These are phyloP conservation scores for Flexamia atlantica DNA, from an alignment of 2,888 invertebrate species.

Conservation along the genomic window DNA sequence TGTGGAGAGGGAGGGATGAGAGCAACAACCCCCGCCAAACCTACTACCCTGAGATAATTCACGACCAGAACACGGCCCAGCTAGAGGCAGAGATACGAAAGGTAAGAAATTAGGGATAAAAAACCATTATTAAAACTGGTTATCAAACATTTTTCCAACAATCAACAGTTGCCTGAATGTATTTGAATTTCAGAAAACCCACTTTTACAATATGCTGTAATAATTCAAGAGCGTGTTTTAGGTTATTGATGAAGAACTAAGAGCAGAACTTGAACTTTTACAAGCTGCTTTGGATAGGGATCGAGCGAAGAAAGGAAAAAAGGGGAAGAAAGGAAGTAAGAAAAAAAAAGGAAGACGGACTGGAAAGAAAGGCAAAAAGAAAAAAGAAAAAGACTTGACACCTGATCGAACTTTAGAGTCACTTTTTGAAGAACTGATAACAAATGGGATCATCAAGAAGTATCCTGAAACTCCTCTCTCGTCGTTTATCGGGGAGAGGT, in stretches of 20 bases:
- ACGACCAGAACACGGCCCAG: conserved; percentile 85
- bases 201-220: no score
- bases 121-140: no score
- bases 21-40: conserved; percentile 84
- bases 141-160: no score
- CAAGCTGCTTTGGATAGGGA: conserved; percentile 86
- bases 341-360: conserved; percentile 87
- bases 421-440: conserved; percentile 93
- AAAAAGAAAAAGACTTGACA: conserved; percentile 96
- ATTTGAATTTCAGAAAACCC: no score
- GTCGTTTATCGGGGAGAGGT: conserved; percentile 90
- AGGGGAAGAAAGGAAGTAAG: conserved; percentile 83
- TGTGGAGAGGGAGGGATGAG: conserved; percentile 91
- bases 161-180: no score
- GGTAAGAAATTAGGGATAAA: conserved; percentile 72
- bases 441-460: conserved; percentile 92
- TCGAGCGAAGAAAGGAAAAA: conserved; percentile 85
- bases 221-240: conserved; percentile 65
- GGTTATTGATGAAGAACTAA: conserved; percentile 73
- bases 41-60: conserved; percentile 89
- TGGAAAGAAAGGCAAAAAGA: conserved; percentile 94
- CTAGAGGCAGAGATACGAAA: conserved; percentile 90
- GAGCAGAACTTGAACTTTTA: conserved; percentile 79
- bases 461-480: conserved; percentile 83
- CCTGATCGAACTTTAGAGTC: conserved; percentile 94